Percentiles rank a stretch among this genome's conserved stretches.
Conservation (phyloP, 2,113 vertebrate genomes). For the Cyprinodon tularosa region DNA sequence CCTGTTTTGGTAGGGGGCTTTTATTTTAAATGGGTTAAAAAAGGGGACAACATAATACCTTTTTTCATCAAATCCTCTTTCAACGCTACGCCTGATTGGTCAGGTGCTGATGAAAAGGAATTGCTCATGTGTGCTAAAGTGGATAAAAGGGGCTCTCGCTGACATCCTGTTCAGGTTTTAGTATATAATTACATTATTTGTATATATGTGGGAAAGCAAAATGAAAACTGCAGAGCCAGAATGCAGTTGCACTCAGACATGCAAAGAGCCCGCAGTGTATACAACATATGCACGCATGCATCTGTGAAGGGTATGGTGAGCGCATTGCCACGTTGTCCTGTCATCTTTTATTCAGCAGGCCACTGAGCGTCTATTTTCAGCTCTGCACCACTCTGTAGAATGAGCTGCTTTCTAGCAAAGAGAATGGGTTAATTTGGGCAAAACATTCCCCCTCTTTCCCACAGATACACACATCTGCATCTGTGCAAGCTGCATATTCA, state of each 20-base stretch:
- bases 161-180: constrained; percentile 45
- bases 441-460: constrained; percentile 29
- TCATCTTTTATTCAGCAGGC: constrained; percentile 66
- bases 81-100: constrained; percentile 31
- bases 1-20: constrained; percentile 1
- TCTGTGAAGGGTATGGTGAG: constrained; percentile 42
- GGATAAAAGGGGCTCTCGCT: constrained; percentile 46
- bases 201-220: constrained; percentile 6
- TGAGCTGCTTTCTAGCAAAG: constrained; percentile 56
- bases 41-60: neutral
- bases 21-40: constrained; percentile 16
- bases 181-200: constrained; percentile 2
- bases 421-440: constrained; percentile 50
- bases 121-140: constrained; percentile 48
- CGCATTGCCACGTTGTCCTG: constrained; percentile 19
- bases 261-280: constrained; percentile 13
- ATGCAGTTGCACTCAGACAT: constrained; percentile 20
- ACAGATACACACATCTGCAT: constrained; percentile 17
- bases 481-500: constrained; percentile 63
- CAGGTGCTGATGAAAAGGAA: constrained; percentile 52
- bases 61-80: constrained; percentile 23
- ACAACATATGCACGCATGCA: constrained; percentile 22
- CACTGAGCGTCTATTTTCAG: constrained; percentile 62
- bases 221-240: neutral
- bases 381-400: constrained; percentile 45